These are phyloP conservation scores for Tauraco hartlaubi DNA, from an alignment of 2,797 vertebrate genomes.

Conservation along the genomic window DNA sequence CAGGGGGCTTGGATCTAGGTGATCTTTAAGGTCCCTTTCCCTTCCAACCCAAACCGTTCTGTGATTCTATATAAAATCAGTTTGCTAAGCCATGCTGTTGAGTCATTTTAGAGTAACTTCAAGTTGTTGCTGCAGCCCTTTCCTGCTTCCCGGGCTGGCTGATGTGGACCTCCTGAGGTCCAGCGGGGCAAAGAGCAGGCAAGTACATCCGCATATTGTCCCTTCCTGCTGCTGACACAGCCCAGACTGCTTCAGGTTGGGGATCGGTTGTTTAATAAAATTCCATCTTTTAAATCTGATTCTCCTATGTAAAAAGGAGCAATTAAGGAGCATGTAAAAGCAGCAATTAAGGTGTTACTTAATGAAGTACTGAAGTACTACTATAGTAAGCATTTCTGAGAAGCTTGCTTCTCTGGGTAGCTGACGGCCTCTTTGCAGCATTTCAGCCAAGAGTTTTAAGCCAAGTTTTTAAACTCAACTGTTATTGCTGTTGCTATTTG, in stretches of 20 bases:
- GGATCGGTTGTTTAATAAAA: not conserved
- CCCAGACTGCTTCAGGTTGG: not conserved
- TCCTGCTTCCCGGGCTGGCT: not conserved
- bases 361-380: not conserved
- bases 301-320: not conserved
- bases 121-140: not conserved
- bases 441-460: not conserved
- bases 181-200: not conserved
- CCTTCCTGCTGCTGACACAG: not conserved
- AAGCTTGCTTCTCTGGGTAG: not conserved
- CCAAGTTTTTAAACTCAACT: not conserved
- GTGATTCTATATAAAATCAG: not conserved
- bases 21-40: too few relatives aligned
- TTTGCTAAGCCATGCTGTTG: not conserved
- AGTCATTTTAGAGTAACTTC: not conserved
- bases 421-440: not conserved
- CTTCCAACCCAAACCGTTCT: too few relatives aligned
- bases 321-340: too few relatives aligned
- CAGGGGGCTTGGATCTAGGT: too few relatives aligned
- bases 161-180: accelerated
- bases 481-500: not conserved
- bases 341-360: not conserved
- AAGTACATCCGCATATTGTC: not conserved
- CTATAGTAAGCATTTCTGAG: not conserved
- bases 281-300: not conserved